phyloP scores from a whole-genome alignment of 2,113 vertebrate species.

The Triplophysa tibetana region DNA sequence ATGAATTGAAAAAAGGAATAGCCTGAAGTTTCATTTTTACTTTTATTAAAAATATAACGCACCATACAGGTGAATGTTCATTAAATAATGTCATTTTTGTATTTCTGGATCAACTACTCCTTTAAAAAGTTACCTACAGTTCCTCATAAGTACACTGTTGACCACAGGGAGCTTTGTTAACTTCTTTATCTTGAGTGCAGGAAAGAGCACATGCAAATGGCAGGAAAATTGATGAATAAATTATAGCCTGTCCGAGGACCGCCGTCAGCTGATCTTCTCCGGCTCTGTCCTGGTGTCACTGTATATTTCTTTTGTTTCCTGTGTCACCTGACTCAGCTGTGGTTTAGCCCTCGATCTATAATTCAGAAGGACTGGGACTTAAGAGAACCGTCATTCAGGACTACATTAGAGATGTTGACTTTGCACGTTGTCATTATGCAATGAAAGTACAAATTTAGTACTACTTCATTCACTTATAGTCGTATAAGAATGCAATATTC shows the following conservation, averaged over 20 bases:
- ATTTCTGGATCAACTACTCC: no score
- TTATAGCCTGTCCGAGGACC: constrained; percentile 39
- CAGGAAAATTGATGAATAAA: constrained; percentile 60
- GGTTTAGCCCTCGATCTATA: constrained; percentile 45
- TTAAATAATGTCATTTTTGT: no score
- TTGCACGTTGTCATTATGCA: background rate
- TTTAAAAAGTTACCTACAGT: no score
- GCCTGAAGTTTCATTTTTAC: no score
- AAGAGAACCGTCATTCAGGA: background rate
- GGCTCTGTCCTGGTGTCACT: constrained; percentile 27
- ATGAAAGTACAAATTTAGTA: no score
- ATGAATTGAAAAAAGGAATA: no score
- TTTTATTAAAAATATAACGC: no score
- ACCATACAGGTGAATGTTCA: no score
- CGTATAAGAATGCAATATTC: no score
- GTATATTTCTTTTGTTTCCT: constrained; percentile 1
- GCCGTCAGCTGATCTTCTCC: constrained; percentile 49
- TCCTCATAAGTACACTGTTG: background rate
- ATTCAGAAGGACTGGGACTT: constrained; percentile 37
- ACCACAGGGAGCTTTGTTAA: background rate
- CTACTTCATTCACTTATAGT: background rate
- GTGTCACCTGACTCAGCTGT: constrained; percentile 23
- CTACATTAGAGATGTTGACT: constrained; percentile 16
- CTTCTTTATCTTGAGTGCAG: background rate
- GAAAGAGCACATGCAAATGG: constrained; percentile 1